Base-by-base conservation (phyloP, 2,888 invertebrate species). In the Hymenopus coronatus region DNA sequence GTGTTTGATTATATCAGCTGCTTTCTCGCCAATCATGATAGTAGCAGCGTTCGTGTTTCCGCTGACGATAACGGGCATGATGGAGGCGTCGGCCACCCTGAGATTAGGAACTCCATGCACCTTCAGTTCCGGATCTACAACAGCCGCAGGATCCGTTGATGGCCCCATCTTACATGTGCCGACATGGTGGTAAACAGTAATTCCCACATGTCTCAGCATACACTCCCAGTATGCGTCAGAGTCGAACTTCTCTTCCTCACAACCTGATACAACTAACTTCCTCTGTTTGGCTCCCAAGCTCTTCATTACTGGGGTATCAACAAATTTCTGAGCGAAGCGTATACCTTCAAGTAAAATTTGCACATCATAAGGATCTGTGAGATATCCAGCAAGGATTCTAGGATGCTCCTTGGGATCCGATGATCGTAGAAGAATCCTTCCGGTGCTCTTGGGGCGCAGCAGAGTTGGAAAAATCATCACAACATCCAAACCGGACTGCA, bases 261-360 rank as follows among this genome's bases (percentile, higher is more conserved):
- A 97, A 83, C 96, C 96, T 0, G 96, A 96, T 92, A 96, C 95
- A 0, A 96, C 95, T 0, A 94, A 93, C 1, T 93, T 92, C 89
- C 95, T 93, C 30, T 96, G 92, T 90, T 93, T 91, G 0, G 94
- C 92, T 3, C 92, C 92, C 2, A 93, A 91, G 0, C 92, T 91
- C 90, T 92, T 92, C 90, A 95, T 94, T 0, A 93, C 90, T 46
- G 92, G 88, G 0, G 95, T 94, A 20, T 92, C 89, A 46, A 93
- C 91, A 15, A 95, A 91, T 89, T 92, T 92, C 20, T 92, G 91
- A n/a, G 93, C 90, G 84, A 93, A 93, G 87, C 93, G 93, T 28
- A 95, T 93, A 15, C 94, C 94, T 84, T 94, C 92, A 85, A 94
- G 92, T 2, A 95, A 93, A 0, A 94, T 94, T 33, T 94, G 92